A percentile compares a stretch with the other conserved stretches of the same genome.
Evolutionary conservation across 2,888 invertebrate species (phyloP).

Genomic region (Tolmerus cingulatus): DNA sequence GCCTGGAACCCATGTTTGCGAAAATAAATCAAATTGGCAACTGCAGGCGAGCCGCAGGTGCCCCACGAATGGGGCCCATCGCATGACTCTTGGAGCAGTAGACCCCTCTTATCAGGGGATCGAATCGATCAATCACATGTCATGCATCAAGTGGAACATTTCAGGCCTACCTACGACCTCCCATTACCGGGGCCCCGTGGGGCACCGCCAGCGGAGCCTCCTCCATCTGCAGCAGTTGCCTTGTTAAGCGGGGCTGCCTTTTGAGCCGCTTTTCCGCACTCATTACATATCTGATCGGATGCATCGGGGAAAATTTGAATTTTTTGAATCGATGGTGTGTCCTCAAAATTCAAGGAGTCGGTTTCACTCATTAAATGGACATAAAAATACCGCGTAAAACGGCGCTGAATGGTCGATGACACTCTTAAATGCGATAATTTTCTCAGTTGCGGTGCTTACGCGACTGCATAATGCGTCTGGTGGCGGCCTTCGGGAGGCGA

Average conservation of each 20-base stretch:
- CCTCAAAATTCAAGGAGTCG: background rate
- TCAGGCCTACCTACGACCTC: constrained; percentile 23
- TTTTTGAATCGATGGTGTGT: background rate
- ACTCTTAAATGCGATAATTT: constrained; percentile 8
- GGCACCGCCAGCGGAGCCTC: background rate
- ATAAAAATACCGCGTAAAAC: background rate
- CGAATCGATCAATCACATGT: constrained; percentile 39
- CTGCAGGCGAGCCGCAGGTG: constrained; percentile 4
- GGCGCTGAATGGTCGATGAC: background rate
- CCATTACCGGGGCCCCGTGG: background rate
- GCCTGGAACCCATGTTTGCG: background rate
- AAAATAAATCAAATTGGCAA: constrained; percentile 23
- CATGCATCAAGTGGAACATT: constrained; percentile 11
- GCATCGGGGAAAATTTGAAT: background rate
- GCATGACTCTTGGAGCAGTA: background rate
- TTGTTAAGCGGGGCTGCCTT: background rate
- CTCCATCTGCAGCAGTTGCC: background rate
- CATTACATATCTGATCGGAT: background rate
- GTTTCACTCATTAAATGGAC: background rate
- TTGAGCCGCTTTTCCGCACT: background rate
- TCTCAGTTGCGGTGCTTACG: background rate
- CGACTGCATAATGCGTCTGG: background rate
- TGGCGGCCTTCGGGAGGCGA: background rate
- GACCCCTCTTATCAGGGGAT: background rate
- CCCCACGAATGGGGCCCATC: background rate